Conservation (phyloP, 2,888 invertebrate genomes). For the Noctua comes region DNA sequence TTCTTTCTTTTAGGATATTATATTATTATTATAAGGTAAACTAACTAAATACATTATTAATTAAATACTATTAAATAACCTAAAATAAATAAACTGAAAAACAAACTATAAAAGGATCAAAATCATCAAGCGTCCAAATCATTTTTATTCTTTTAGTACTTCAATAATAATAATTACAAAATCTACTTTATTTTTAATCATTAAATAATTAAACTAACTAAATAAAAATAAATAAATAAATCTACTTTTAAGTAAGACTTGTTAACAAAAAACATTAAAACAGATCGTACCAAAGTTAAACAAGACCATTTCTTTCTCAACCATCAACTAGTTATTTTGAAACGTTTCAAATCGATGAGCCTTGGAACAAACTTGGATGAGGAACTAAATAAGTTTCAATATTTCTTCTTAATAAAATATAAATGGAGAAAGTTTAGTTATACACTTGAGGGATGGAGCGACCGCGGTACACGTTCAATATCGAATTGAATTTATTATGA, state of each 20-base stretch:
- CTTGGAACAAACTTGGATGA: slow-evolving; percentile 83
- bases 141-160: too few relatives aligned
- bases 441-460: slow-evolving; percentile 66
- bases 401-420: slow-evolving; percentile 85
- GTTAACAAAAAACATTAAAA: slow-evolving; percentile 30
- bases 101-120: too few relatives aligned
- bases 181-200: too few relatives aligned
- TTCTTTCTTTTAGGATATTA: too few relatives aligned
- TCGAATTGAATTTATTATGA: slow-evolving; percentile 60
- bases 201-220: too few relatives aligned
- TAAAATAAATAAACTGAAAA: too few relatives aligned
- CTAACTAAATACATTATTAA: too few relatives aligned
- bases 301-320: slow-evolving; percentile 52
- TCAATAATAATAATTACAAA: neutral
- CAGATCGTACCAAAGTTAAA: slow-evolving; percentile 45
- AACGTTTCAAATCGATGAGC: slow-evolving; percentile 82
- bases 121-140: too few relatives aligned
- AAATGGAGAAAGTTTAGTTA: slow-evolving; percentile 82
- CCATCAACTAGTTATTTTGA: slow-evolving; percentile 65
- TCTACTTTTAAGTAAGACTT: too few relatives aligned
- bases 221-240: too few relatives aligned
- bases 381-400: slow-evolving; percentile 83
- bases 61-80: too few relatives aligned
- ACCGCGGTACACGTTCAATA: slow-evolving; percentile 61
- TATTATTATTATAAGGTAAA: too few relatives aligned